A percentile compares a stretch with the other conserved stretches of the same genome.
Evolutionary conservation across 2,888 invertebrate species (phyloP).

Genomic region (Dynastes hyllus): DNA sequence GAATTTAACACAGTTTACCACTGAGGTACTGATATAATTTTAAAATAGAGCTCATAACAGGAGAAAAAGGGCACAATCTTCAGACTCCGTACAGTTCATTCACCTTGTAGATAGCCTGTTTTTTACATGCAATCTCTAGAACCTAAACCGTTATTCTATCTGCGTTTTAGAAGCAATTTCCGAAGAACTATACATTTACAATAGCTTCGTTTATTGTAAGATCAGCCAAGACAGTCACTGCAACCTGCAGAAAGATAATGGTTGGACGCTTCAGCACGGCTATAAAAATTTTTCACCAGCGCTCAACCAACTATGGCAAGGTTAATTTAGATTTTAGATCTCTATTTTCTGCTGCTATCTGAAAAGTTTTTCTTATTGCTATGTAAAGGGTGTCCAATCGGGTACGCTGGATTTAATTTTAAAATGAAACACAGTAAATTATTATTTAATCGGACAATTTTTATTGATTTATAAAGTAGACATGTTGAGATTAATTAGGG

Average conservation of each 20-base stretch:
- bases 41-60: too few relatives aligned
- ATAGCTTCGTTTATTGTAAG: neutral
- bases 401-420: too few relatives aligned
- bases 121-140: neutral
- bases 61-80: too few relatives aligned
- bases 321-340: neutral
- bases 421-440: too few relatives aligned
- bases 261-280: neutral
- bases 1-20: too few relatives aligned
- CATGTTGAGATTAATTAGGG: too few relatives aligned
- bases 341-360: neutral
- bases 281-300: neutral
- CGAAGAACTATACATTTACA: neutral
- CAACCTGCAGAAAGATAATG: neutral
- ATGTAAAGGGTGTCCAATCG: too few relatives aligned
- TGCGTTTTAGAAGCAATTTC: neutral
- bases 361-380: neutral
- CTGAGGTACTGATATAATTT: too few relatives aligned
- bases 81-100: too few relatives aligned
- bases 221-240: neutral
- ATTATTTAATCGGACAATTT: too few relatives aligned
- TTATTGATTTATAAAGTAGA: too few relatives aligned
- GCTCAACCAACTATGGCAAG: constrained; percentile 8
- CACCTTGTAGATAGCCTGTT: too few relatives aligned
- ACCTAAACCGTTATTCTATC: neutral